Base-by-base conservation (phyloP, 2,113 vertebrate genomes). In the Scomber scombrus region DNA sequence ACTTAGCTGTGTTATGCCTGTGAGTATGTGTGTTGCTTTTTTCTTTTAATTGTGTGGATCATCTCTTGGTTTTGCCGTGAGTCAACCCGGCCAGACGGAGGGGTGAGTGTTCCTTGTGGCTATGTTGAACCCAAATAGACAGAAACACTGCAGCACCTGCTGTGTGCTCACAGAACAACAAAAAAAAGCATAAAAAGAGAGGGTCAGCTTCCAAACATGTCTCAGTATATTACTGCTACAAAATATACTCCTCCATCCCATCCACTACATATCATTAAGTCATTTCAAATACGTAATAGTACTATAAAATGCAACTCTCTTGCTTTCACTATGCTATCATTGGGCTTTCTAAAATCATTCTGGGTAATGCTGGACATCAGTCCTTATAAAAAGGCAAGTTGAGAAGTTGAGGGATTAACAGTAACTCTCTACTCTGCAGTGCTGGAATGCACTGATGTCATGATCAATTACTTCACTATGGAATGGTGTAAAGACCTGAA, bases 51-150 rank as follows among this genome's bases (percentile, higher is more conserved):
- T 82, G 58, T 63, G 62, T 72, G 65, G 52, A 66, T 88, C 71
- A 49, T 88, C 78, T 78, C 60, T 50, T 64, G 71, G 58, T 77
- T 75, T 52, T 46, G 29, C 68, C 55, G 56, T 91, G 87, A 89
- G 67, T 91, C 84, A 86, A 57, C 47, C 54, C 31, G 84, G 70
- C 80, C 84, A 75, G 80, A 68, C 65, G 29, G 69, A 64, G 55
- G 65, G 64, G 70, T 58, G 87, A 54, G 46, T 21, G 65, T 75
- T 84, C 65, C 76, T 81, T 10, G 61, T 89, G 62, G 73, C 70
- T 68, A 75, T 29, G 72, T 46, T 74, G 76, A 88, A 74, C 73
- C 55, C 55, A 71, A 63, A 84, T 40, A 75, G 40, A 71, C 73
- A 75, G 78, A 75, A 52, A 56, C 45, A 55, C 26, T 52, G 67